Evolutionary conservation across 2,797 vertebrate genomes (phyloP).

Genomic region (Melanotaenia maccullochi): DNA sequence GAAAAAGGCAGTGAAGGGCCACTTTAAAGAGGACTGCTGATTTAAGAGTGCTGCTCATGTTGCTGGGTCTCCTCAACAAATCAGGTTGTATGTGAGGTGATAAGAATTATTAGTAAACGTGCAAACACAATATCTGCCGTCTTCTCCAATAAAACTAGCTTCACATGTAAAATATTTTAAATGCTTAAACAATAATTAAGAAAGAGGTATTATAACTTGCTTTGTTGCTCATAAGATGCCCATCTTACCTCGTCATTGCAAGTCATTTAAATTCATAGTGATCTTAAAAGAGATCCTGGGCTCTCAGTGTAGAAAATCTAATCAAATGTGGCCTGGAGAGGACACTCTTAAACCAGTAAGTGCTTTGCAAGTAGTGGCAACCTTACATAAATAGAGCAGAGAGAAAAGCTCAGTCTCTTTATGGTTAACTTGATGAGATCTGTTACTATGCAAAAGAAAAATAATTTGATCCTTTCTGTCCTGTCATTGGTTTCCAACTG

Average conservation of each 20-base stretch:
- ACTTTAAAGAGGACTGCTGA: conserved; percentile 75
- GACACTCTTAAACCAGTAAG: conserved; percentile 57
- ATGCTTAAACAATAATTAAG: conserved; percentile 18
- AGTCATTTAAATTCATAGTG: conserved; percentile 69
- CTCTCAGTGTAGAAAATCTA: conserved; percentile 61
- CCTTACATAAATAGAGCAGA: conserved; percentile 33
- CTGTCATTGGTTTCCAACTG: not conserved
- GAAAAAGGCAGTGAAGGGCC: conserved; percentile 69
- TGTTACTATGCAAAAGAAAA: conserved; percentile 69
- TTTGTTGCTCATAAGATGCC: conserved; percentile 9
- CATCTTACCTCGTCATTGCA: conserved; percentile 41
- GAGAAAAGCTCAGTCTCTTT: conserved; percentile 34
- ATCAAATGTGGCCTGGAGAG: conserved; percentile 62
- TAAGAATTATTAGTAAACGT: conserved; percentile 22
- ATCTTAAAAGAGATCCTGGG: conserved; percentile 46
- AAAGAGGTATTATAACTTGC: conserved; percentile 10
- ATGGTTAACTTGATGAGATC: conserved; percentile 30
- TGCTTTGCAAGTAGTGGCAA: conserved; percentile 33
- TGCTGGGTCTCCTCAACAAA: conserved; percentile 36
- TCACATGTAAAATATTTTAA: conserved; percentile 32
- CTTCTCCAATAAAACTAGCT: conserved; percentile 21
- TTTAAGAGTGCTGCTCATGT: conserved; percentile 73
- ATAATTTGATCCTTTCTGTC: not conserved
- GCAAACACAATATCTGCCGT: conserved; percentile 19
- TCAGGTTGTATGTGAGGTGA: conserved; percentile 29